A percentile compares a stretch with the other conserved stretches of the same genome.
Evolutionary conservation across 2,797 vertebrate species (phyloP).

Genomic region (Gobio occitaniae): DNA sequence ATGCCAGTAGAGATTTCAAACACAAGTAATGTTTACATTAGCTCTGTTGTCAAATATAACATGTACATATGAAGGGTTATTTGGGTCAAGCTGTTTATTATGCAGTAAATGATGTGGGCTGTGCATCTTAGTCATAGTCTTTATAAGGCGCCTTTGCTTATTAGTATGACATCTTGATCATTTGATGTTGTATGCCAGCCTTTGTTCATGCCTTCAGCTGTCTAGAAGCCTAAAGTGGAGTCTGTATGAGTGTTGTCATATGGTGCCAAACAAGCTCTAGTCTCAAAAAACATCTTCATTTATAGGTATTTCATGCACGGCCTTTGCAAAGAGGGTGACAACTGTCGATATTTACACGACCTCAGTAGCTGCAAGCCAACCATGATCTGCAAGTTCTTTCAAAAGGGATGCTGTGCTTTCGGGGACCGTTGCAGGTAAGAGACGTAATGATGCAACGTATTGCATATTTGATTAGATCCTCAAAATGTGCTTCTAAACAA

Average conservation of each 20-base stretch:
- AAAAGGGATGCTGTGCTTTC: slow-evolving; percentile 94
- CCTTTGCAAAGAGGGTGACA: slow-evolving; percentile 96
- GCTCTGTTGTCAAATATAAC: slow-evolving; percentile 3
- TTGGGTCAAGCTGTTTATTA: neutral
- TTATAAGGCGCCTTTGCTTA: neutral
- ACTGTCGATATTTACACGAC: slow-evolving; percentile 96
- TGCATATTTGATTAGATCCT: neutral
- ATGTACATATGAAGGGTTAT: neutral
- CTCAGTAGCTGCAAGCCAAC: slow-evolving; percentile 88
- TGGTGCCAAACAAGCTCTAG: neutral
- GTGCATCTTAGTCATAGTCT: neutral
- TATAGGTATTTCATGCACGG: slow-evolving; percentile 97
- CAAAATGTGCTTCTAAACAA: slow-evolving; percentile 8
- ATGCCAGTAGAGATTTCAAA: neutral
- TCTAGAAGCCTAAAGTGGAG: neutral
- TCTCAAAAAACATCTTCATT: neutral
- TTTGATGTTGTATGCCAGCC: neutral
- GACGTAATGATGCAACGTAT: neutral
- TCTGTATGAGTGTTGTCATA: neutral
- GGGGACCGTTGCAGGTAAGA: slow-evolving; percentile 95
- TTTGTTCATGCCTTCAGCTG: neutral
- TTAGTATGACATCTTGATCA: neutral
- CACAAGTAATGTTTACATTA: neutral
- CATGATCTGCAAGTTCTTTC: slow-evolving; percentile 96
- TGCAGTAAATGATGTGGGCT: neutral